Base-by-base conservation (phyloP, 2,797 vertebrate genomes). In the Acipenser ruthenus region DNA sequence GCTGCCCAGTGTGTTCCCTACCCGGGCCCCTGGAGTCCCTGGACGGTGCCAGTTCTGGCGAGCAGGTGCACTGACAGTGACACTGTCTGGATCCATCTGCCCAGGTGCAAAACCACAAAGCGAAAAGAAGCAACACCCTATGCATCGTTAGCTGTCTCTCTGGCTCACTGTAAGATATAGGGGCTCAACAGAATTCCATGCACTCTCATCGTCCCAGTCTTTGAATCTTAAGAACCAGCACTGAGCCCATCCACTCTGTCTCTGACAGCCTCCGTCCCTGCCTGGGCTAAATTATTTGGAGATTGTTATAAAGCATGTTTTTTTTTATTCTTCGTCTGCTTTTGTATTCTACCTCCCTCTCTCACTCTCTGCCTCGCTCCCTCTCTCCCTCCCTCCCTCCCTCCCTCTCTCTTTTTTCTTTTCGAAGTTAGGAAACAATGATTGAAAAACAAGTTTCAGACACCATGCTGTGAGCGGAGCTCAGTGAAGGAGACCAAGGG, bases 361-460 rank as follows among this genome's bases (percentile, higher is more conserved):
- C 78, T 65, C 74, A 71, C 63, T 66, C 67, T 63, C 67, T 66
- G 53, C 60, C 49, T 56, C 37, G 8, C 65, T 62, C 49, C 71
- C 76, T 71, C 75, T 71, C 79, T 73, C 76, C 69, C 74, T 71
- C 69, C 70, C 70, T 77, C 69, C 70, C 70, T 77, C 75, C 80
- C 71, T 64, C 73, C 61, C 63, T 77, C 77, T 70, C 81, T 73
- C 73, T 77, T 77, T 71, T 76, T 71, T 77, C 71, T 77, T 80
- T 79, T 81, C 82, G 73, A 82, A 79, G 77, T 77, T 79, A 80
- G 70, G 65, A 70, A 77, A 87, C 84, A 87, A 86, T 88, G 85
- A 88, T 84, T 83, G 85, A 86, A 89, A 89, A 88, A 88, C 86
- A 87, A 89, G 86, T 83, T 87, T 80, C 82, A 83, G 88, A 87